Base-by-base conservation (phyloP, 2,113 vertebrate genomes). In the Probosciger aterrimus region DNA sequence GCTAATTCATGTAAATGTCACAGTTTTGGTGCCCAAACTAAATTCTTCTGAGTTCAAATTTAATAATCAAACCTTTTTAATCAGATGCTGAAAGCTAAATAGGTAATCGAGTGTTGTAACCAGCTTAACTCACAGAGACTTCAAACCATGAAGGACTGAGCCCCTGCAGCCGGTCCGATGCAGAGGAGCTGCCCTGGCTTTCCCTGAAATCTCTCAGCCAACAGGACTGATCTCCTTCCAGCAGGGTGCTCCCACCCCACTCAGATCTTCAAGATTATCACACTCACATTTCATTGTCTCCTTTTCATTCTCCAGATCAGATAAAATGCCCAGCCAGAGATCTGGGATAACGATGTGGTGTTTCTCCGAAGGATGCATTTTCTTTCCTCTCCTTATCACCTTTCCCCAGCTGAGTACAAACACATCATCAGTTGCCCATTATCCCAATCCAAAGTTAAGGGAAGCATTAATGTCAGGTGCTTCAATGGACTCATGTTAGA, bases 401-500 rank as follows among this genome's bases (percentile, higher is more conserved):
- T 11, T 65, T 80, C 22, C 15, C 31, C 79, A 73, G 85, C 59
- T 87, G 41, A 73, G 23, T 7, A 46, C 82, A 62, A 49, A 80
- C 12, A 52, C 4, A 2, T 6, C 77, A 23, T 24, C 60, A n/a
- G 46, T 55, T 52, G 39, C 81, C 52, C 47, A 0, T 60, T 39
- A 14, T 37, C 57, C 77, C 91, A 67, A 0, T 3, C 44, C 52
- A 53, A 65, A 84, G 22, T 10, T 77, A 35, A 67, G 37, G 81
- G 23, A 27, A 19, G 37, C 24, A 78, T 37, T 24, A 7, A 77
- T 67, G 65, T 4, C 93, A 33, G 60, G 60, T 35, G 71, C 35
- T 85, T 57, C 83, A 33, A 0, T 0, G 31, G 44, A 64, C 43
- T 69, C 13, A 0, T 0, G 9, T 11, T 10, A 19, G 59, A 22